Base-by-base conservation (phyloP, 2,797 vertebrate species). In the Vultur gryphus region DNA sequence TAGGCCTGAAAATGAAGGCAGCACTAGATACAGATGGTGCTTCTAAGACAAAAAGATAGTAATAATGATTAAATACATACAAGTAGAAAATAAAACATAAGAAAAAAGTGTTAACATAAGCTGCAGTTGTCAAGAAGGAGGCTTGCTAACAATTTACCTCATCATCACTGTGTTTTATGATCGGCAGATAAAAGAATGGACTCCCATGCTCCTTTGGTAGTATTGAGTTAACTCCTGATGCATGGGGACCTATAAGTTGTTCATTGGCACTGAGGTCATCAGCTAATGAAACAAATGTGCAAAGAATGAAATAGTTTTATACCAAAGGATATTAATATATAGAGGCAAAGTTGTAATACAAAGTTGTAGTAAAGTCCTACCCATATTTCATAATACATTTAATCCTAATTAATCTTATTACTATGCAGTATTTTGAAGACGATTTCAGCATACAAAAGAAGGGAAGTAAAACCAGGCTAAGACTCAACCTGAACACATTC, bases 151-250 rank as follows among this genome's bases (percentile, higher is more conserved):
- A 35, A 87, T 35, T 97, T 98, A 99, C 99, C 99, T 99, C 99
- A 13, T 99, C 99, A 17, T 99, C 98, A 70, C 99, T 99, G 98
- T 99, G 99, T 97, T 98, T 99, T 97, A 99, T 99, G 97, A 99
- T 99, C 51, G 99, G 99, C 97, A 99, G 98, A 97, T 99, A 99
- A 98, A 99, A 99, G 97, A 99, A 99, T 81, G 99, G 99, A 96
- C 99, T 99, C 95, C 99, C 99, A 7, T 99, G 99, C 96, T 99
- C 99, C 98, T 99, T 99, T 82, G 99, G 99, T 86, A 99, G 98
- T 95, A 99, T 99, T 54, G 99, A 99, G 98, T 99, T 99, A 94
- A 99, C 98, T 4, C 99, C 99, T 5, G 99, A 99, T 10, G 99
- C 98, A 21, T 99, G 99, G 58, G 99, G 99, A 75, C 99, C 99